These are phyloP conservation scores for Stegodyphus mimosarum DNA, from an alignment of 1,140 invertebrate genomes.

Conservation along the genomic window DNA sequence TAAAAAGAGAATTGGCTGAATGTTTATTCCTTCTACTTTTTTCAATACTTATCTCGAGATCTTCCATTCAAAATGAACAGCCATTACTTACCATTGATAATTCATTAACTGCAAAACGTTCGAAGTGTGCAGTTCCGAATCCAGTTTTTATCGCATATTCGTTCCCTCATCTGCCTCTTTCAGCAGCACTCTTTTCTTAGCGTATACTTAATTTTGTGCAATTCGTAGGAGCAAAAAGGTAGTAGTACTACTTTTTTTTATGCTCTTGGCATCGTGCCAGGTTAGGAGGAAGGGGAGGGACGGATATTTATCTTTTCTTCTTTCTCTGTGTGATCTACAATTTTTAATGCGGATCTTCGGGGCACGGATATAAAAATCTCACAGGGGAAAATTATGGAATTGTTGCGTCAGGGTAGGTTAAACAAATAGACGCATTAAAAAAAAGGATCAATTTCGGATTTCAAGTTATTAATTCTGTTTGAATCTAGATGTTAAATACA, in stretches of 20 bases:
- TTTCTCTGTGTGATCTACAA: constrained; percentile 48
- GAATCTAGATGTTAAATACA: too few species aligned
- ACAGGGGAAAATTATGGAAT: too few species aligned
- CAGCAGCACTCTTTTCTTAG: background rate
- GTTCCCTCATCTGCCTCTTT: constrained; percentile 2
- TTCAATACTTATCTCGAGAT: too few species aligned
- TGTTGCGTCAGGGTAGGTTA: too few species aligned
- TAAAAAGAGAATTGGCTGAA: too few species aligned
- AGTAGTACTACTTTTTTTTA: constrained; percentile 53
- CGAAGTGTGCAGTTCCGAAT: constrained; percentile 4
- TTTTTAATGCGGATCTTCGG: constrained; percentile 44
- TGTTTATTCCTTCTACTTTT: too few species aligned
- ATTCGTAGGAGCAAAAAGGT: constrained; percentile 54
- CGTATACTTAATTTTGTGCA: constrained; percentile 36
- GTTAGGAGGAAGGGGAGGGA: background rate
- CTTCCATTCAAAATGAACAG: too few species aligned
- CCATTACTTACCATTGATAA: too few species aligned
- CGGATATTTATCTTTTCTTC: constrained; percentile 33
- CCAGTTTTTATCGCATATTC: constrained; percentile 18
- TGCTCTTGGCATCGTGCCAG: constrained; percentile 48
- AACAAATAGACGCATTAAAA: too few species aligned
- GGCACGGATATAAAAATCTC: constrained; percentile 12
- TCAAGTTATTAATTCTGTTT: too few species aligned
- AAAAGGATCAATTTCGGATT: too few species aligned
- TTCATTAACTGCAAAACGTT: too few species aligned